Percentiles rank a stretch among this genome's conserved stretches.
Evolutionary conservation across 2,888 invertebrate genomes (phyloP).

Genomic region (Synergus itoensis): DNA sequence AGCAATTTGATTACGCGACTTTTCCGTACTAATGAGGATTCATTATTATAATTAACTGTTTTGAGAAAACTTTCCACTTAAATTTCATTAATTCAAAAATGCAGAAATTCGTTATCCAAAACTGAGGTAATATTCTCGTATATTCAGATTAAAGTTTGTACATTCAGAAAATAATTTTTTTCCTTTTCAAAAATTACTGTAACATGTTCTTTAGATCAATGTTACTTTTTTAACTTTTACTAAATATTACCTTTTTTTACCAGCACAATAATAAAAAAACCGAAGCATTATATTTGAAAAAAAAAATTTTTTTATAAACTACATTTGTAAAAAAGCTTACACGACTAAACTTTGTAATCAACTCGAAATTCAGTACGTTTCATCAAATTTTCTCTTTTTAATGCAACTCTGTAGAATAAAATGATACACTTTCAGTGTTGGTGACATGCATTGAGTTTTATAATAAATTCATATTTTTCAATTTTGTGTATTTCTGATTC

Average conservation of each 20-base stretch:
- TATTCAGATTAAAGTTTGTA: too few species aligned
- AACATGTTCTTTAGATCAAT: too few species aligned
- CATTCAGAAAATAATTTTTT: too few species aligned
- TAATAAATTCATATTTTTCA: constrained; percentile 9
- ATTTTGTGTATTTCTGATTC: constrained; percentile 18
- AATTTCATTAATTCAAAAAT: not conserved
- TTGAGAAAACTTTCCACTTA: constrained; percentile 42
- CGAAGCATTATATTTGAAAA: too few species aligned
- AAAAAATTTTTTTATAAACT: too few species aligned
- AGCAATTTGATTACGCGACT: constrained; percentile 70
- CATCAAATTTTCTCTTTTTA: not conserved
- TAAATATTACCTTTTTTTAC: too few species aligned
- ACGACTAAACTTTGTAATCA: too few species aligned
- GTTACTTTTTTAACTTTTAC: too few species aligned
- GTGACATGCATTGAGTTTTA: constrained; percentile 15
- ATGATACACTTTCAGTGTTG: constrained; percentile 1
- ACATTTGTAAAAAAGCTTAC: too few species aligned
- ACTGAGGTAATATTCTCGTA: not conserved
- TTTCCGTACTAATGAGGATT: constrained; percentile 68
- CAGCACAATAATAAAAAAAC: too few species aligned
- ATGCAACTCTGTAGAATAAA: not conserved
- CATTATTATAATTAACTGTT: constrained; percentile 60
- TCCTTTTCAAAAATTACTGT: too few species aligned
- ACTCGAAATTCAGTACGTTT: not conserved
- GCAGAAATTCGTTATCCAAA: not conserved